Evolutionary conservation across 2,113 vertebrate genomes (phyloP), one percentile per base, ranked within the genome.

Genomic region (Colius striatus): DNA sequence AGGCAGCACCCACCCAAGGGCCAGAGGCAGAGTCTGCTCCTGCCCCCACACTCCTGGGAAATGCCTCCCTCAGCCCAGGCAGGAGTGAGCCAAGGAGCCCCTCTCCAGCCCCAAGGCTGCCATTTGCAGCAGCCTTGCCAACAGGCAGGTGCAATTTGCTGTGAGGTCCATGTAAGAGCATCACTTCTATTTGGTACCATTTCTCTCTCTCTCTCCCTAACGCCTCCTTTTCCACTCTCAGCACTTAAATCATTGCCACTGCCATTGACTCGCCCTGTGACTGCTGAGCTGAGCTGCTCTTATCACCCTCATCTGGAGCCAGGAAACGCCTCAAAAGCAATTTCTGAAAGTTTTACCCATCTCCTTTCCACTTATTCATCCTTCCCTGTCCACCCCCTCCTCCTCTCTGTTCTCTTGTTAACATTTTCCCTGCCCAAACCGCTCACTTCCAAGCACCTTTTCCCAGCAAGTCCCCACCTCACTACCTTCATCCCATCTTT

Each of bases 321-420:
- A 94, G 67, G 84, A 92, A 93, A 93, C 6, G 6, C 65, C 61
- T 58, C 29, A 74, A 85, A 90, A 84, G n/a, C 66, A 66, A 71
- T 82, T 94, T 90, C 55, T 85, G 41, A 57, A 90, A 62, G 57
- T 61, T 94, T 45, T 36, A 67, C 27, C 51, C 5, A 0, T 61
- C 55, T 87, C 63, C 16, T 43, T 84, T 30, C n/a, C 20, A 38
- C 36, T 45, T 54, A 16, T 7, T 51, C 27, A 26, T 65, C 71
- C 43, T n/a, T 23, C 13, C 38, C 43, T 5, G 7, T n/a, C 75
- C 45, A 48, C 5, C 2, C 23, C 76, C 34, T 36, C 34, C 38
- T 41, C 22, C 30, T 43, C 63, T 76, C 65, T 1, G 0, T 30
- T 26, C 38, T 29, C 30, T 48, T 61, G 47, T 62, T 62, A 34